Evolutionary conservation across 2,888 invertebrate species (phyloP).

Genomic region (Pyralis farinalis): DNA sequence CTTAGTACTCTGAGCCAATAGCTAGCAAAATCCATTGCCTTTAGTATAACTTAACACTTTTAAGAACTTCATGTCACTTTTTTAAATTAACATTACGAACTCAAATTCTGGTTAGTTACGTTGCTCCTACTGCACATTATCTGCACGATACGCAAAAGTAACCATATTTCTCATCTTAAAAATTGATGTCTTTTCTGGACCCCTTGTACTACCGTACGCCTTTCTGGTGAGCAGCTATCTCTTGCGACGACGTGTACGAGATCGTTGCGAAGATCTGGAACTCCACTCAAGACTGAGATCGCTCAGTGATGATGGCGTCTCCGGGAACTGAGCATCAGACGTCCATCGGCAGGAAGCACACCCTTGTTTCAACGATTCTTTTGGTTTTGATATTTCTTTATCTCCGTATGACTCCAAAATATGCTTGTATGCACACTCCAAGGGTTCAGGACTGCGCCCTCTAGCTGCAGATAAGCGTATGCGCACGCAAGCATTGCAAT

Average conservation of each 20-base stretch:
- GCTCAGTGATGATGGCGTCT: slow-evolving; percentile 66
- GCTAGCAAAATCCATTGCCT: too few species aligned
- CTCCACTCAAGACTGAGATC: slow-evolving; percentile 73
- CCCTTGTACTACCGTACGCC: neutral
- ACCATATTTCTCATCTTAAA: neutral
- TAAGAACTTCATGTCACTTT: too few species aligned
- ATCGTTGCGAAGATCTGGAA: slow-evolving; percentile 56
- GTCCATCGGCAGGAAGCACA: slow-evolving; percentile 74
- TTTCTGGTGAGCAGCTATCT: slow-evolving; percentile 38
- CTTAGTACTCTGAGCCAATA: too few species aligned
- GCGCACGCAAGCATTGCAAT: slow-evolving; percentile 71
- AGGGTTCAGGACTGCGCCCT: slow-evolving; percentile 61
- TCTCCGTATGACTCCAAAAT: slow-evolving; percentile 66
- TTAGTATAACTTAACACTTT: too few species aligned
- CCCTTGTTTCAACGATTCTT: slow-evolving; percentile 49
- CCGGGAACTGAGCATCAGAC: slow-evolving; percentile 71
- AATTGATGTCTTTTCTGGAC: neutral
- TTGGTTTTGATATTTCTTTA: slow-evolving; percentile 37
- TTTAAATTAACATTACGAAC: neutral
- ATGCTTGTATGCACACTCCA: slow-evolving; percentile 75
- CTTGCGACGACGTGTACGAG: slow-evolving; percentile 58
- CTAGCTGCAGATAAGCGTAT: slow-evolving; percentile 60
- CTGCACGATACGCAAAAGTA: neutral
- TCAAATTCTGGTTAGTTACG: neutral
- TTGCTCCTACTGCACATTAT: neutral